Evolutionary conservation across 2,888 invertebrate genomes (phyloP), one percentile per base, ranked within the genome.

Genomic region (Folsomia manolachei): DNA sequence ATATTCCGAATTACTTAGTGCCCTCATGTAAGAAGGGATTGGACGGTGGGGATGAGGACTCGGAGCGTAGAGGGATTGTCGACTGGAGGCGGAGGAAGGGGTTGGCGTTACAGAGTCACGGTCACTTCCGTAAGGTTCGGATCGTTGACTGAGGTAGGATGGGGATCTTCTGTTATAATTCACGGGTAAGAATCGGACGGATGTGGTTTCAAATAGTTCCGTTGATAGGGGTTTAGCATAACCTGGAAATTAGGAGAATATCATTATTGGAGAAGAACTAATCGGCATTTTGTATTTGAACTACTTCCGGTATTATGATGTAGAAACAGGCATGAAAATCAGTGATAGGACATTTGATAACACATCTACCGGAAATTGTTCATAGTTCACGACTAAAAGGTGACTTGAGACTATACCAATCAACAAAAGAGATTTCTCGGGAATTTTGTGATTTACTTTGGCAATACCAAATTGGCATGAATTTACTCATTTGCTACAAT

Each of bases 1-100:
- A 51, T 70, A 78, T n/a, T 79, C 78, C 2, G 69, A 53, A 53
- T 77, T 76, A 62, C 78, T 78, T 68, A 78, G 56, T 27, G 79
- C 76, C 14, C 79, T 39, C 1, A 69, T 39, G 66, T 78, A 79
- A n/a, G 74, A 26, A 27, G 76, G 67, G 63, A 53, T 27, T 63
- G 11, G 19, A 27, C 25, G 26, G 52, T 63, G 23, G 4, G 60
- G 23, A n/a, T n/a, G n/a, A n/a, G n/a, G n/a, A n/a, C n/a, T n/a
- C n/a, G n/a, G n/a, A n/a, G n/a, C n/a, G n/a, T n/a, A n/a, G n/a
- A n/a, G n/a, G n/a, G n/a, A n/a, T 14, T 60, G 21, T 14, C n/a
- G 21, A n/a, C 7, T 14, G 7, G 21, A 60, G 9, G 60, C 23
- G 63, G 63, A 25, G 52, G 24, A 52, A 63, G 51, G 18, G 4